Base-by-base conservation (phyloP, 2,113 vertebrate species). In the Sclerurus mexicanus region DNA sequence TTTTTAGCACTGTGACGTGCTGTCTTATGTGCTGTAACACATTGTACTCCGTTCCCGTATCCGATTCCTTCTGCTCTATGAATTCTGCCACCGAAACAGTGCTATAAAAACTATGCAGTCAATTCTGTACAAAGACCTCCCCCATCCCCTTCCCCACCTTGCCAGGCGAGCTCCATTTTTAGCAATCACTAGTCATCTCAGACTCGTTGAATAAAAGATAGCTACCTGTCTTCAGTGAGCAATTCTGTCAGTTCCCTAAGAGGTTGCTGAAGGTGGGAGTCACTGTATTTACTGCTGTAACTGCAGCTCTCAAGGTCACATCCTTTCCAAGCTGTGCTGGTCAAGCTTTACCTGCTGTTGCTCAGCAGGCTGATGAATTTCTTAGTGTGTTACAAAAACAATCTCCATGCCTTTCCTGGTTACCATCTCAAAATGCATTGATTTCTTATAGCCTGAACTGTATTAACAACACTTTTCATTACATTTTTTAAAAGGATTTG, bases 1-100 rank as follows among this genome's bases (percentile, higher is more conserved):
- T 89, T 97, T 96, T 96, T 92, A 94, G 90, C 56, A 31, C n/a
- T 19, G 66, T 93, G 93, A 94, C 69, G 27, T 62, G 74, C 87
- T 50, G 71, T 72, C 90, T 85, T 62, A 35, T 52, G 92, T 77
- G 90, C 93, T 81, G 53, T 94, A 90, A 96, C 93, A 93, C 72
- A 22, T 62, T 85, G 83, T 96, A 74, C 93, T 93, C 90, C 3
- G 3, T 69, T 94, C 18, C 6, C 8, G 53, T 49, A 81, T 40
- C 79, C 13, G 4, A 5, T 39, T 87, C 93, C 95, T 90, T 93
- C 96, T 97, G 96, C 83, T 73, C 4, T 56, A 89, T 10, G 69
- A 94, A 64, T 95, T 85, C 90, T 92, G 76, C 85, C 93, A 92
- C 88, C 28, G 52, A 88, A 97, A 90, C 8, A 3, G 50, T 14